A percentile compares a stretch with the other conserved stretches of the same genome.
phyloP scores from a whole-genome alignment of 2,113 vertebrate genomes.

The Enhydra lutris region DNA sequence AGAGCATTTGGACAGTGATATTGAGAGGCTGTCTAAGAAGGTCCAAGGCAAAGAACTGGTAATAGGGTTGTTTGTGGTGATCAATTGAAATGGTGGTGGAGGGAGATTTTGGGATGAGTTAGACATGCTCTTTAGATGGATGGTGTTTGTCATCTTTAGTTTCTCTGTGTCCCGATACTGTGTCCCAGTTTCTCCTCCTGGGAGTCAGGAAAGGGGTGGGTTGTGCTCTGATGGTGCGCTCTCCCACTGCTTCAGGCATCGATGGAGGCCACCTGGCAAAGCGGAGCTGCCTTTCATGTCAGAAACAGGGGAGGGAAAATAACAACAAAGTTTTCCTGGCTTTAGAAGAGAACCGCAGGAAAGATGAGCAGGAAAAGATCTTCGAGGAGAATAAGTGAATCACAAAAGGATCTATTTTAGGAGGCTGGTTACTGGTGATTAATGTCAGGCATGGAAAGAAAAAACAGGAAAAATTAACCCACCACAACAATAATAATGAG shows the following conservation, averaged over 20 bases:
- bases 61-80: neutral
- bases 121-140: neutral
- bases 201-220: neutral
- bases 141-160: neutral
- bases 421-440: constrained; percentile 19
- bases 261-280: constrained; percentile 15
- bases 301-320: neutral
- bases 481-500: neutral
- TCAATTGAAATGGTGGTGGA: neutral
- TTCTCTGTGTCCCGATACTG: neutral
- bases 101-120: neutral
- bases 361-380: neutral
- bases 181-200: constrained; percentile 47
- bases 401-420: constrained; percentile 41
- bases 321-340: constrained; percentile 39
- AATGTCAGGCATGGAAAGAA: neutral
- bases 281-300: constrained; percentile 35
- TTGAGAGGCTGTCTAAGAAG: neutral
- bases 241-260: neutral
- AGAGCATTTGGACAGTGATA: neutral
- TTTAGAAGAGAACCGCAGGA: constrained; percentile 50
- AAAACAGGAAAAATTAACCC: neutral
- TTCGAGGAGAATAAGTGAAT: constrained; percentile 3
- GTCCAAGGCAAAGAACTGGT: neutral
- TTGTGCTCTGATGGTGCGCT: neutral